Evolutionary conservation across 2,888 invertebrate genomes (phyloP).

Genomic region (Andrena dorsata): DNA sequence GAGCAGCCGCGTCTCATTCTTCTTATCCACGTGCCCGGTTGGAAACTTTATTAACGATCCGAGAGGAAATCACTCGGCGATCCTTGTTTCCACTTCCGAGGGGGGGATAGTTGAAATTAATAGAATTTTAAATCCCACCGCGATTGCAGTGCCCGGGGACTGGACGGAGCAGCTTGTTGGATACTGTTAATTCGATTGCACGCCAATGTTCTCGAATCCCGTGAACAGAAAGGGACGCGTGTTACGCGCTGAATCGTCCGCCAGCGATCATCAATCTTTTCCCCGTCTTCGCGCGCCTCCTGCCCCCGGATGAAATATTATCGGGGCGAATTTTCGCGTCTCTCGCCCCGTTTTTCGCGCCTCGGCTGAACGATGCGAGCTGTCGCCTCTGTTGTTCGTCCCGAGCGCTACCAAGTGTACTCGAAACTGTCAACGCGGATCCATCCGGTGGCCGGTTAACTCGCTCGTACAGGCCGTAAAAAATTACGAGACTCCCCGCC

Average conservation of each 20-base stretch:
- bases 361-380: slow-evolving; percentile 47
- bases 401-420: slow-evolving; percentile 36
- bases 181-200: slow-evolving; percentile 23
- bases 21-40: background rate
- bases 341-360: background rate
- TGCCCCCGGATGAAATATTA: slow-evolving; percentile 43
- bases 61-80: background rate
- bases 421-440: slow-evolving; percentile 63
- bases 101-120: background rate
- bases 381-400: slow-evolving; percentile 51
- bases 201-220: slow-evolving; percentile 29
- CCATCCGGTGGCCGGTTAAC: slow-evolving; percentile 54
- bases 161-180: background rate
- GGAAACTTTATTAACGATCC: background rate
- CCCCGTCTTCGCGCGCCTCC: slow-evolving; percentile 13
- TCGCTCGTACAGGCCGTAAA: slow-evolving; percentile 50
- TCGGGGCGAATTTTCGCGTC: slow-evolving; percentile 38
- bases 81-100: background rate
- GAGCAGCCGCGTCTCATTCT: background rate
- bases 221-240: slow-evolving; percentile 20
- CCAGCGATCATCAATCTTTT: slow-evolving; percentile 42
- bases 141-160: background rate
- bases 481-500: slow-evolving; percentile 44
- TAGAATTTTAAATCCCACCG: background rate
- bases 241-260: slow-evolving; percentile 25